These are phyloP conservation scores for Cyphomyrus plagiostoma DNA, from an alignment of 2,113 vertebrate species.

Conservation along the genomic window DNA sequence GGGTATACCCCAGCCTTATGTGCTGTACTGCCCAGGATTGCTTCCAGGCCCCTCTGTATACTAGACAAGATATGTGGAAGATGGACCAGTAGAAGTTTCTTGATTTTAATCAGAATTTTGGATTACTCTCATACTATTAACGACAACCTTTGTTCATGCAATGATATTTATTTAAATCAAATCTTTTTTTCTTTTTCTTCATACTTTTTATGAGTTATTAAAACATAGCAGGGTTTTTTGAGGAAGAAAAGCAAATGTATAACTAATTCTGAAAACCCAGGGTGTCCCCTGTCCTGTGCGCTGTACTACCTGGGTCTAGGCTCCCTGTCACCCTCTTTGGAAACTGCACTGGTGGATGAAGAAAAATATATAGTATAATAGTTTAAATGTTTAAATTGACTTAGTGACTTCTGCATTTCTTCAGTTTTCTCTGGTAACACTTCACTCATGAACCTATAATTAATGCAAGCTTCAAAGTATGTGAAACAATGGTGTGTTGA, in stretches of 20 bases:
- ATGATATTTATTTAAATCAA: neutral
- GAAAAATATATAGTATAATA: neutral
- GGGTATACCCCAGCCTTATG: neutral
- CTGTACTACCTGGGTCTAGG: neutral
- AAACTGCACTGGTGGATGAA: neutral
- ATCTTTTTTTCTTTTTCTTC: neutral
- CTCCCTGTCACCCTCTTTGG: neutral
- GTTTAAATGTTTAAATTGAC: neutral
- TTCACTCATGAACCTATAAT: neutral
- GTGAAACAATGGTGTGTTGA: neutral
- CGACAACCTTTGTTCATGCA: neutral
- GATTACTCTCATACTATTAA: neutral
- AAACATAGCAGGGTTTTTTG: neutral
- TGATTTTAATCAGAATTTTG: neutral
- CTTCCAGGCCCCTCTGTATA: neutral
- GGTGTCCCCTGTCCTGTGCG: neutral
- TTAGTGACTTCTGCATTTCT: neutral
- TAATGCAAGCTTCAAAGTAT: neutral
- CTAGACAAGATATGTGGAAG: neutral
- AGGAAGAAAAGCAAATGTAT: neutral
- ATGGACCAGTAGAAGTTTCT: neutral
- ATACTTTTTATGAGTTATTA: neutral
- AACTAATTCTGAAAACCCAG: neutral
- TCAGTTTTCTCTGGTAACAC: neutral
- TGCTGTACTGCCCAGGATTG: neutral